These are phyloP conservation scores for Forbesichthys papilliferus DNA, from an alignment of 2,113 vertebrate species.

Conservation along the genomic window DNA sequence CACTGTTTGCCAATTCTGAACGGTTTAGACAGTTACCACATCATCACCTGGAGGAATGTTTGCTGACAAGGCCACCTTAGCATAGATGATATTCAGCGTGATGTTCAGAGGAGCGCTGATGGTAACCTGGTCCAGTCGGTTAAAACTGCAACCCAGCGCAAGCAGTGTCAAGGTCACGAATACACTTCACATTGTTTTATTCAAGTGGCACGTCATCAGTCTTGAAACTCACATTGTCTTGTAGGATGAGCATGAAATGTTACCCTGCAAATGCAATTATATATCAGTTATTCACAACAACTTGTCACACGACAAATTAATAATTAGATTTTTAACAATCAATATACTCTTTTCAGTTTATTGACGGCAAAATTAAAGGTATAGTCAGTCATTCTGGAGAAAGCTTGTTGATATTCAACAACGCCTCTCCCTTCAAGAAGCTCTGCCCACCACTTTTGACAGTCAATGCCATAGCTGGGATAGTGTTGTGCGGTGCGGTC, in stretches of 20 bases:
- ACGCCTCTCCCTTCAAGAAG: too few relatives aligned
- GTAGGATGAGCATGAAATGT: constrained; percentile 58
- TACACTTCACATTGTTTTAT: background rate
- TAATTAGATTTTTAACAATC: background rate
- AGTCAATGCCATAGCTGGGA: too few relatives aligned
- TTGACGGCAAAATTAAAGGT: background rate
- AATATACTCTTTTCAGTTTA: background rate
- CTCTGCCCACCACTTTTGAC: too few relatives aligned
- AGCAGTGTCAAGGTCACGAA: background rate
- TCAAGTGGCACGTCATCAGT: background rate
- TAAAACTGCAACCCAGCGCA: constrained; percentile 43
- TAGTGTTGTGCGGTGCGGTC: too few relatives aligned
- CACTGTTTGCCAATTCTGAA: too few relatives aligned
- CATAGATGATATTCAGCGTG: constrained; percentile 27
- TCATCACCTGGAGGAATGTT: constrained; percentile 53
- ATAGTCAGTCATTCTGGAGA: too few relatives aligned
- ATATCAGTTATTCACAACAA: background rate
- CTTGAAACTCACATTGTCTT: constrained; percentile 56
- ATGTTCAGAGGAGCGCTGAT: constrained; percentile 15
- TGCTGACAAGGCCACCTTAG: constrained; percentile 28
- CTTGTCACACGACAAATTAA: background rate
- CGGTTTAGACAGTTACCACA: too few relatives aligned
- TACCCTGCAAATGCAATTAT: constrained; percentile 36
- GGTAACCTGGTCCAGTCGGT: constrained; percentile 51
- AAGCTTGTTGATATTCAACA: too few relatives aligned